Base-by-base conservation (phyloP, 2,888 invertebrate genomes). In the Campoplex nolae region DNA sequence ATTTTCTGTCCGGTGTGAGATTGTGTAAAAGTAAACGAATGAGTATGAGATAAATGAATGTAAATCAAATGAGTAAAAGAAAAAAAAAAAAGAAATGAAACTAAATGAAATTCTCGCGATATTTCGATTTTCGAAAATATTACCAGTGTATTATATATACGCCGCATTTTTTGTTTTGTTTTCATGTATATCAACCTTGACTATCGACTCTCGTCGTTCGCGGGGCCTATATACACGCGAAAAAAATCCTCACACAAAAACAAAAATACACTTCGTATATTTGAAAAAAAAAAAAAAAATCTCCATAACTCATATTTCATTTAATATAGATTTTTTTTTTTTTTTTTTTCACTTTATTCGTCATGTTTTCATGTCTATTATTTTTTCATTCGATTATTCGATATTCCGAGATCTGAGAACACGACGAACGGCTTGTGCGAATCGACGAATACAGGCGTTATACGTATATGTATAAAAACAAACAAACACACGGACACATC, bases 381-480 rank as follows among this genome's bases (percentile, higher is more conserved):
- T 78, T 78, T 68, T 90, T 90, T 90, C 84, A 23, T 90, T 88
- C 77, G 88, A 88, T 90, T 83, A 23, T 90, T 88, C 77, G 88
- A 88, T 89, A 90, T 90, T 90, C 88, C 86, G 77, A 88, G 88
- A 88, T 85, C 79, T 76, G 88, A 88, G 89, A 90, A 88, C 85
- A 89, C 85, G 88, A 91, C 71, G 65, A 67, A 77, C 35, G 28
- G 32, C 42, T 35, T 18, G 68, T 3, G 68, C 65, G n/a, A 65
- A 65, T 38, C 38, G 23, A 38, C 28, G 48, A 42, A 16, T 28
- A 70, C 7, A 38, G 16, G 16, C 51, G 18, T n/a, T 42, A 74
- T 74, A 71, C 62, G 11, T n/a, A 3, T 45, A 32, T 58, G 13
- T 38, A n/a, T 42, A 42, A 42, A 81, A 58, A 58, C 70, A 38